Evolutionary conservation across 2,797 vertebrate species (phyloP).

Genomic region (Smutsia temminckii): DNA sequence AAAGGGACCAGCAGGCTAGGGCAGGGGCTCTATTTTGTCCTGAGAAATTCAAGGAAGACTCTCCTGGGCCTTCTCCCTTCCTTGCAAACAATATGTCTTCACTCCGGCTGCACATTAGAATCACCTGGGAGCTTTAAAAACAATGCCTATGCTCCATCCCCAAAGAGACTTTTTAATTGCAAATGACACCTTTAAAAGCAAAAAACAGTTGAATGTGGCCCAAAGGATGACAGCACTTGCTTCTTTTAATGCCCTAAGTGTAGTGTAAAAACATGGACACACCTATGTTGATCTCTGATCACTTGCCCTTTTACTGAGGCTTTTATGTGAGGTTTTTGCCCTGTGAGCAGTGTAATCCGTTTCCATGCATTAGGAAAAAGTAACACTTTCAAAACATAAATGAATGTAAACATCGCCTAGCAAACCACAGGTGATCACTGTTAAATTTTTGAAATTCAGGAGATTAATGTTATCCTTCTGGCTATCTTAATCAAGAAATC

Average conservation of each 20-base stretch:
- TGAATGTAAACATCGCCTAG: background rate
- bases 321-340: background rate
- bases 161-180: background rate
- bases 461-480: background rate
- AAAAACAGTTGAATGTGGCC: background rate
- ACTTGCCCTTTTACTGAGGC: background rate
- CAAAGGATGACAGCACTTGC: background rate
- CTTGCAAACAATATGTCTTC: background rate
- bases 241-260: background rate
- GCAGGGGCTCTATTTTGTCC: background rate
- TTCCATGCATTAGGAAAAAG: background rate
- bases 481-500: slow-evolving; percentile 9
- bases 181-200: background rate
- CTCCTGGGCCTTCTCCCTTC: background rate
- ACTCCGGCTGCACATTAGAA: background rate
- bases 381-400: background rate
- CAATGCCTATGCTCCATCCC: background rate
- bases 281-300: background rate
- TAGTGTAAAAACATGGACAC: background rate
- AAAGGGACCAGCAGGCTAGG: background rate
- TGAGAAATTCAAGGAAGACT: background rate
- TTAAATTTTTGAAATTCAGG: background rate
- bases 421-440: background rate
- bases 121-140: background rate
- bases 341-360: background rate